Evolutionary conservation across 2,888 invertebrate species (phyloP), one percentile per base, ranked within the genome.

Genomic region (Tetragnatha montana): DNA sequence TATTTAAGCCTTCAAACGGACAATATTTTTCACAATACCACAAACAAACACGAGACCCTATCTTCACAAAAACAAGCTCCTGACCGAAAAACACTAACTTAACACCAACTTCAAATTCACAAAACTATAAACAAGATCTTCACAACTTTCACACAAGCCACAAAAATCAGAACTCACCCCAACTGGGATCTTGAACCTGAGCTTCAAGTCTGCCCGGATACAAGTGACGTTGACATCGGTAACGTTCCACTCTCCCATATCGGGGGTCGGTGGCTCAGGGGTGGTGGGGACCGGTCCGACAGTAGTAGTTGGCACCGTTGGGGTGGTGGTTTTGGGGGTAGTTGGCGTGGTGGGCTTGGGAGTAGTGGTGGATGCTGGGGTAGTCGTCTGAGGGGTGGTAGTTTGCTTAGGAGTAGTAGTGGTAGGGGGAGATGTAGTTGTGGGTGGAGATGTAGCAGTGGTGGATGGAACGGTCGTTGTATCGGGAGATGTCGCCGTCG

Each of bases 201-300:
- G 94, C 0, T 96, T 95, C 94, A 96, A 95, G 93, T 95, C 94
- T 8, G 95, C 93, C 80, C 96, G 92, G 49, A 97, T 95, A 92
- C 96, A 96, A 8, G 95, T 95, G 0, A 94, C 93, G 92, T 95
- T 95, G 51, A 92, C 93, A 73, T 94, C 93, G 17, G 93, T 92
- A 7, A 94, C 93, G 47, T 91, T 91, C 95, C 95, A 95, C 90
- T 93, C 94, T 71, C 94, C 95, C 79, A 93, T 92, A 74, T 92
- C 92, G 10, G 94, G 94, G 49, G 93, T 92, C 12, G 92, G 92
- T 69, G 92, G 92, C 1, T 93, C 92, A 47, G 92, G 88, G 17
- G 91, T 71, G 14, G 84, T 47, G 3, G 89, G 71, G 8, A 8
- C n/a, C 12, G 89, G 86, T 6, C 10, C 14, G 12, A 60, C 3